Evolutionary conservation across 2,888 invertebrate species (phyloP), one percentile per base, ranked within the genome.

Genomic region (Cryptocheilus praepositus): DNA sequence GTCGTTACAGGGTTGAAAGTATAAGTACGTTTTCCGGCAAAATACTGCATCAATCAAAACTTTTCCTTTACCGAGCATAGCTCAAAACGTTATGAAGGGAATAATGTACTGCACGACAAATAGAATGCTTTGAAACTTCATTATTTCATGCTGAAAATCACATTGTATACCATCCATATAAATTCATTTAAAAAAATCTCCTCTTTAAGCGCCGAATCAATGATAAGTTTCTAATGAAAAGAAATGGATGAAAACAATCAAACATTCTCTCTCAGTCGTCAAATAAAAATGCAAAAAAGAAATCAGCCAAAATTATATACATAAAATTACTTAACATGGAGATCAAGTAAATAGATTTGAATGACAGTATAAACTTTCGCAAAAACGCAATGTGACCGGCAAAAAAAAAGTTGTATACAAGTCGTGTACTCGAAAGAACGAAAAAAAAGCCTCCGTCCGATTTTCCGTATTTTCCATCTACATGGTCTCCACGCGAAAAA

Each of bases 31-130:
- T 36, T 36, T 36, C 36, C 36, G 8, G 13, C 36, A 36, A 36
- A 18, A 28, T 62, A 28, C 49, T 22, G 8, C 3, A 62, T 49
- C 22, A 62, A 28, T 19, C 18, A 54, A 19, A 52, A 36, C 7
- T 46, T 36, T 36, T 7, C 36, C 36, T 11, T 2, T 11, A 36
- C 11, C 36, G 36, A 7, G 36, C 8, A 11, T 36, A 36, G 36
- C 36, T 36, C 36, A 11, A 36, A 11, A 36, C 13, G 11, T 36
- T 1, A 53, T 19, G 45, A 51, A 61, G 16, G 45, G 36, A 36
- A 51, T 56, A 54, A 61, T n/a, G 19, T 76, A 74, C 77, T 76
- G 77, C 74, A 76, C 74, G 13, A 58, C 49, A 58, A 63, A 45
- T 46, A 54, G n/a, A 54, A 70, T 36, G n/a, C 22, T 25, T 21